Base-by-base conservation (phyloP, 2,888 invertebrate species). In the Unio delphinus region DNA sequence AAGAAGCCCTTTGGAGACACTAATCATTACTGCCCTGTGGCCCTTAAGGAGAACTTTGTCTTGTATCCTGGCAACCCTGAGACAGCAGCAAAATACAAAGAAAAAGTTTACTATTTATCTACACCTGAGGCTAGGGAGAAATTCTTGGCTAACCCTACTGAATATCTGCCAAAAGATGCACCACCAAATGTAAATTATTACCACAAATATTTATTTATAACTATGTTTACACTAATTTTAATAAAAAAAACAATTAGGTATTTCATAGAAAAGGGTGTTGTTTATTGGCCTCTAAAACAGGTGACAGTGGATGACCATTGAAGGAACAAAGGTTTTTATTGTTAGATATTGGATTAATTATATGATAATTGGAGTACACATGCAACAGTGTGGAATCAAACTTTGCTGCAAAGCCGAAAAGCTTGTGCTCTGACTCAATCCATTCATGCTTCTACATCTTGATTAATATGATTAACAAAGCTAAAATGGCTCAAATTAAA, bases 1-100 rank as follows among this genome's bases (percentile, higher is more conserved):
- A 89, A 88, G 80, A 90, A 89, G 74, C 85, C 82, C 0, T 77
- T 90, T 15, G 90, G 90, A 20, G 90, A 90, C 75, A 84, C 85
- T n/a, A 88, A 85, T 71, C 84, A 88, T 76, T 90, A 87, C 81
- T 90, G 90, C 77, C 90, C 90, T 7, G 90, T 90, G 17, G 75
- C 84, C 26, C 82, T 90, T 56, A 85, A 86, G 61, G 88, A 90
- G 64, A 84, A 80, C 61, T 76, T 80, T 64, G 83, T 90, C 7
- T 80, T 90, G 65, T 86, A 83, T 69, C 90, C 90, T 3, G 90
- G 90, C 28, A 89, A 89, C 73, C 87, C 89, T 30, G 90, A 90
- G 71, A 73, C 84, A 28, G 84, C 88, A 6, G 84, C 87, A 55
- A 87, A 86, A 67, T 90, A 86, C 76, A 73, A 88, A 58, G 89